phyloP scores from a whole-genome alignment of 2,797 vertebrate species.

The Melanotaenia trifasciata region DNA sequence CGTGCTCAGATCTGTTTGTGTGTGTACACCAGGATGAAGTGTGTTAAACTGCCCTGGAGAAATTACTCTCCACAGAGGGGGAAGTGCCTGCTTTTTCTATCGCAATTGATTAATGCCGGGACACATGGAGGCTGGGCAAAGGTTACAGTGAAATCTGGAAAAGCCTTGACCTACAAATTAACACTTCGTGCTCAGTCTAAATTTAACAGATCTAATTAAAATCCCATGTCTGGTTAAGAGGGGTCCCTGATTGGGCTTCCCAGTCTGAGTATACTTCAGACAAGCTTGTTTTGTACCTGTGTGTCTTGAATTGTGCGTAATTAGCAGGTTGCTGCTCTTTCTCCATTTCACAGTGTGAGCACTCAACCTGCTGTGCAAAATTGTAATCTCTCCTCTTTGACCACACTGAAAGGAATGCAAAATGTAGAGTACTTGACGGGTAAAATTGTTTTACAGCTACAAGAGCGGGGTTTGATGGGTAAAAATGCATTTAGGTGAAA shows the following conservation, averaged over 20 bases:
- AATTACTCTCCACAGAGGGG: constrained; percentile 71
- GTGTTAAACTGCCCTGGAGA: constrained; percentile 69
- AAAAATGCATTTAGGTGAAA: constrained; percentile 77
- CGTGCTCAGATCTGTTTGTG: constrained; percentile 71
- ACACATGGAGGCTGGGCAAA: constrained; percentile 73
- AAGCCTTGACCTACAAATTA: constrained; percentile 80
- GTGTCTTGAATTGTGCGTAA: constrained; percentile 70
- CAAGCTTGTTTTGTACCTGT: constrained; percentile 59
- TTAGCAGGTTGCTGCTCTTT: constrained; percentile 73
- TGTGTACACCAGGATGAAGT: constrained; percentile 60
- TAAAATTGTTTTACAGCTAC: constrained; percentile 77
- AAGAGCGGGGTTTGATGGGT: constrained; percentile 63
- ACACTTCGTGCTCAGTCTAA: constrained; percentile 62
- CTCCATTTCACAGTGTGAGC: constrained; percentile 59
- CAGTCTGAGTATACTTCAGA: constrained; percentile 62
- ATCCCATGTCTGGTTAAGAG: constrained; percentile 68
- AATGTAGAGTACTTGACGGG: constrained; percentile 71
- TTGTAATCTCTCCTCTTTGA: constrained; percentile 72
- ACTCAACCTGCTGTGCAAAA: constrained; percentile 64
- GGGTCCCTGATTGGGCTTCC: constrained; percentile 66
- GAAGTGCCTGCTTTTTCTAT: constrained; percentile 61
- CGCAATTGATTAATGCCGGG: constrained; percentile 79
- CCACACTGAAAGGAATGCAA: constrained; percentile 70
- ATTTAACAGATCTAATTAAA: constrained; percentile 81
- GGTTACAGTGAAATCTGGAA: constrained; percentile 70